Conservation (phyloP, 2,888 invertebrate genomes). For the Brachycybe producta region DNA sequence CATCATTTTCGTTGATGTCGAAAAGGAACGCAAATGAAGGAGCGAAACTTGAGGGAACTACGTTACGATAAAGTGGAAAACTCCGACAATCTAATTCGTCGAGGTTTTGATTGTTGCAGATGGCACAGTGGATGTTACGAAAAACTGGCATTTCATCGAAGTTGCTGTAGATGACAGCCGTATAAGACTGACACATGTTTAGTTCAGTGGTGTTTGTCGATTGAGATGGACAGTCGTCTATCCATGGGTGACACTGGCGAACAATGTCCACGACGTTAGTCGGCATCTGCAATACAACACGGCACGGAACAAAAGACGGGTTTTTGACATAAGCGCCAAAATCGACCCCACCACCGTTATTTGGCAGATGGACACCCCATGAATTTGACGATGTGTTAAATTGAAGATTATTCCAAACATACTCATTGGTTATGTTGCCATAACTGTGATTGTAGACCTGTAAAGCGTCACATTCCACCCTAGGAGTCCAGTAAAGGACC, state of each 20-base stretch:
- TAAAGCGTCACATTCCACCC: slow-evolving; percentile 33
- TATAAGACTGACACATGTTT: slow-evolving; percentile 35
- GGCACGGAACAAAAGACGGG: slow-evolving; percentile 31
- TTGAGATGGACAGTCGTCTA: slow-evolving; percentile 32
- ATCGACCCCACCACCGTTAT: neutral
- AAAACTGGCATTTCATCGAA: slow-evolving; percentile 29
- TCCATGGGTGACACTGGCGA: slow-evolving; percentile 36
- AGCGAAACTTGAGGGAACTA: slow-evolving; percentile 31
- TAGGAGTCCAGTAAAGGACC: slow-evolving; percentile 33
- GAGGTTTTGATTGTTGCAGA: slow-evolving; percentile 35
- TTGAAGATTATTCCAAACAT: slow-evolving; percentile 23
- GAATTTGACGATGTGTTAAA: slow-evolving; percentile 24
- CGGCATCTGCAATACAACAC: slow-evolving; percentile 34
- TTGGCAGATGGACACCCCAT: slow-evolving; percentile 31
- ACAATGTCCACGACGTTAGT: slow-evolving; percentile 30
- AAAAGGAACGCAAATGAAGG: slow-evolving; percentile 36
- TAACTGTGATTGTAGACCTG: slow-evolving; percentile 20
- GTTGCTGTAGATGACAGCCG: slow-evolving; percentile 33
- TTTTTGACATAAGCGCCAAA: neutral
- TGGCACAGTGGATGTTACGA: slow-evolving; percentile 38
- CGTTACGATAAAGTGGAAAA: slow-evolving; percentile 12
- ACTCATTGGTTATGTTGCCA: slow-evolving; percentile 21
- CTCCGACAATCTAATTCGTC: slow-evolving; percentile 25
- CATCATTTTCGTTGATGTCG: slow-evolving; percentile 30
- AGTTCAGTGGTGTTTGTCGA: slow-evolving; percentile 28